Conservation (phyloP, 2,888 invertebrate genomes). For the Tanaodytes sp. region DNA sequence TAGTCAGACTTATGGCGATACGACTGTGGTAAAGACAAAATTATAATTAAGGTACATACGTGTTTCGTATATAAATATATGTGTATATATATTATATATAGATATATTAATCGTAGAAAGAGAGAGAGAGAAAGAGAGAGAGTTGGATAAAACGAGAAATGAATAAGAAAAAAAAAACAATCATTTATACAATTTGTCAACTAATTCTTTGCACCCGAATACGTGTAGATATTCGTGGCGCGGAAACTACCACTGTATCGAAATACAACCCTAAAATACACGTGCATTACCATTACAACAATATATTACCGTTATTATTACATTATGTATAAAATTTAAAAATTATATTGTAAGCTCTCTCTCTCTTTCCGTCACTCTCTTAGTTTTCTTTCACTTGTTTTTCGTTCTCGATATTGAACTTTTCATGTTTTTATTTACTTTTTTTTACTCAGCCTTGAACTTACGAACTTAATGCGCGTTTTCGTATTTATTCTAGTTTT, state of each 20-base stretch:
- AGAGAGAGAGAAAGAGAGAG: constrained; percentile 37
- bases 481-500: constrained; percentile 40
- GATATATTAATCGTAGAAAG: constrained; percentile 4
- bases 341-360: constrained; percentile 24
- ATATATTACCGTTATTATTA: constrained; percentile 13
- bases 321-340: constrained; percentile 45
- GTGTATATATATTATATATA: constrained; percentile 23
- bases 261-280: constrained; percentile 45
- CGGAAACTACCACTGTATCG: constrained; percentile 33
- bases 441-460: constrained; percentile 47
- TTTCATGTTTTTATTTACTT: too few species aligned
- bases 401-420: too few species aligned
- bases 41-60: constrained; percentile 44
- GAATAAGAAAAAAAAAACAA: constrained; percentile 22
- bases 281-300: too few species aligned
- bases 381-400: constrained; percentile 27
- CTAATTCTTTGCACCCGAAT: constrained; percentile 18
- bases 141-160: too few species aligned
- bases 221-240: constrained; percentile 20
- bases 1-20: constrained; percentile 43
- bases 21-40: constrained; percentile 39
- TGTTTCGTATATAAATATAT: constrained; percentile 15
- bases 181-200: constrained; percentile 14
- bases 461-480: constrained; percentile 49
- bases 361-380: constrained; percentile 36